Base-by-base conservation (phyloP, 2,113 vertebrate species). In the Hydropotes inermis region DNA sequence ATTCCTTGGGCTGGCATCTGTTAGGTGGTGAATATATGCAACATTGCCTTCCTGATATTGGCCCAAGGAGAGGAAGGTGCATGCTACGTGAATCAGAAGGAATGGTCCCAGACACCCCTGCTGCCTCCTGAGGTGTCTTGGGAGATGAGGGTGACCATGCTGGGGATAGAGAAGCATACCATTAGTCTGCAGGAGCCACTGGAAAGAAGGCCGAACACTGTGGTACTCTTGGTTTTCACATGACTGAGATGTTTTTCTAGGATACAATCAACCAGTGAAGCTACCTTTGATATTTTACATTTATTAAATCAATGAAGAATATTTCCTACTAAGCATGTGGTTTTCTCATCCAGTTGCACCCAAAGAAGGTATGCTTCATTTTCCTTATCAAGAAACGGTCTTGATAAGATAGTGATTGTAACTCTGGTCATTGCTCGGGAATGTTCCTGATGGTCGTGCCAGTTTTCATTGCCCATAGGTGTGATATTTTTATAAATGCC, bases 301-400 rank as follows among this genome's bases (percentile, higher is more conserved):
- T 91, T 95, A 96, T 94, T 94, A 89, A 90, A 43, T 95, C 79
- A 89, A 33, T 54, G 87, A 85, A 64, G 87, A 93, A 36, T 78
- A 52, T 64, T 76, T 86, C 76, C 47, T 60, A 28, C 61, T 94
- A 61, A 95, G 43, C 43, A 64, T 54, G n/a, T 36, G n/a, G 16
- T 58, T 95, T 95, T 6, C 58, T 52, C 10, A 23, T 74, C 82
- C 15, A 58, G 79, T 58, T 55, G 33, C 39, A 47, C 58, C 43
- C 60, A 76, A 52, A 88, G 86, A 92, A 97, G 96, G 92, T 54
- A 36, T 79, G 33, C 78, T 96, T 92, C 84, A 52, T 36, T 87
- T 95, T 95, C 96, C 96, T 98, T 97, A 96, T 92, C 92, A 85
- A 93, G n/a, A 96, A 97, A 92, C 0, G 0, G 79, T 30, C 43